Evolutionary conservation across 2,113 vertebrate species (phyloP).

Genomic region (Ceyx cyanopectus): DNA sequence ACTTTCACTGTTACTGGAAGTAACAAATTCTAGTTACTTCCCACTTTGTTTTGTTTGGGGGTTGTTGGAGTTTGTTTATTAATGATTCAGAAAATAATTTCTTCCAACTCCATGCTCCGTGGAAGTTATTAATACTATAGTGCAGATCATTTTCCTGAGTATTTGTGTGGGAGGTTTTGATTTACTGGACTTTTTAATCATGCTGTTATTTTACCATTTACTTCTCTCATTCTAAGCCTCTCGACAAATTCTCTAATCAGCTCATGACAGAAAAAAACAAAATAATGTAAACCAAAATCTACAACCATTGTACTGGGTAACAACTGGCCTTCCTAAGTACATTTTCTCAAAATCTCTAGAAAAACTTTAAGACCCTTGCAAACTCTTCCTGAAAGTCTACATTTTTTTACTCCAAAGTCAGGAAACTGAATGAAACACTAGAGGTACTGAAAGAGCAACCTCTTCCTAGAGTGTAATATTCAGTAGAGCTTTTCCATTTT

Average conservation of each 20-base stretch:
- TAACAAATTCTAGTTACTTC: background rate
- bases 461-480: background rate
- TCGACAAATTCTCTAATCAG: background rate
- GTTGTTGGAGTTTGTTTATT: background rate
- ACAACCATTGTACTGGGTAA: background rate
- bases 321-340: background rate
- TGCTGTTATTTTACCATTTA: background rate
- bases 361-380: background rate
- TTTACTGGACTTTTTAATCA: background rate
- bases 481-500: background rate
- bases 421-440: background rate
- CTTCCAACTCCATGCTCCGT: background rate
- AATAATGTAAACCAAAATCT: background rate
- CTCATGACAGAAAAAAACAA: background rate
- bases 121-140: background rate
- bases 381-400: background rate
- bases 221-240: background rate
- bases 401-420: background rate
- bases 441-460: background rate
- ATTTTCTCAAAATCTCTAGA: background rate
- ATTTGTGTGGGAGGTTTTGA: background rate
- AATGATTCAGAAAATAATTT: background rate
- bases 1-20: no score
- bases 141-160: background rate
- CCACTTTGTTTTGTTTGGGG: background rate